These are phyloP conservation scores for Typhlichthys eigenmanni DNA, from an alignment of 2,797 vertebrate genomes.

Conservation along the genomic window DNA sequence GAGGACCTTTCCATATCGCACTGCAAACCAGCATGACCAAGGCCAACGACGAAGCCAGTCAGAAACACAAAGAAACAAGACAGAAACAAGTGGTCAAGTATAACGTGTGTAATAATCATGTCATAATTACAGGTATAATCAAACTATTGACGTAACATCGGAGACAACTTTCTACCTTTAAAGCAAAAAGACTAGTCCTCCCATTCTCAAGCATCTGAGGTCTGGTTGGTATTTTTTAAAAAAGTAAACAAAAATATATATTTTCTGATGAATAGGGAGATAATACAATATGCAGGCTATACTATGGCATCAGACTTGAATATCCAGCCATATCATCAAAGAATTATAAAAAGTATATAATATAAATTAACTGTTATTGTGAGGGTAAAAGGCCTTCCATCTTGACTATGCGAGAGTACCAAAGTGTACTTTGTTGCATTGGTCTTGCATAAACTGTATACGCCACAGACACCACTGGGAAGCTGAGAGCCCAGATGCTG, in stretches of 20 bases:
- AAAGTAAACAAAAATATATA: slow-evolving; percentile 2
- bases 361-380: background rate
- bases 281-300: background rate
- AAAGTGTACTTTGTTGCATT: slow-evolving; percentile 17
- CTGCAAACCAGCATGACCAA: background rate
- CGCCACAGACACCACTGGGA: slow-evolving; percentile 24
- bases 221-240: background rate
- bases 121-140: too few relatives aligned
- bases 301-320: background rate
- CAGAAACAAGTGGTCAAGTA: slow-evolving; percentile 2
- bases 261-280: too few relatives aligned
- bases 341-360: slow-evolving; percentile 1
- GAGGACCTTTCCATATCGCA: slow-evolving; percentile 5
- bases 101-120: too few relatives aligned
- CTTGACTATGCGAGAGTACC: slow-evolving; percentile 29
- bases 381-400: background rate
- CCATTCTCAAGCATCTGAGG: background rate
- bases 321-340: slow-evolving; percentile 14
- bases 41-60: slow-evolving; percentile 61
- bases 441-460: slow-evolving; percentile 15
- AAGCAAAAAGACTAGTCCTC: slow-evolving; percentile 6
- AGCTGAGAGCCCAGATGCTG: slow-evolving; percentile 41
- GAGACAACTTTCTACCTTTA: slow-evolving; percentile 6
- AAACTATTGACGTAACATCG: too few relatives aligned
- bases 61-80: slow-evolving; percentile 39